These are phyloP conservation scores for Xestia ashworthii DNA, from an alignment of 2,888 invertebrate species.

Conservation along the genomic window DNA sequence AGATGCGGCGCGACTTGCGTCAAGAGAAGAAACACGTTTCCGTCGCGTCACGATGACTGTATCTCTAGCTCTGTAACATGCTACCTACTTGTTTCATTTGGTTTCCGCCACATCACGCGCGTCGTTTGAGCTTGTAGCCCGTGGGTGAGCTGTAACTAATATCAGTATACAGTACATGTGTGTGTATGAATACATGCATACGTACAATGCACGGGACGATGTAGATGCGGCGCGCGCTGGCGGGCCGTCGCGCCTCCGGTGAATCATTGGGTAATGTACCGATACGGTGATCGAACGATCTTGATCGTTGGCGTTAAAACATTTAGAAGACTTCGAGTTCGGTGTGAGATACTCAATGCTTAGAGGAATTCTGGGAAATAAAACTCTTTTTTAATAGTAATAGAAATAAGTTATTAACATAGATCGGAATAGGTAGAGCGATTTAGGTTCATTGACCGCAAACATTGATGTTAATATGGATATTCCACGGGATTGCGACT, in stretches of 20 bases:
- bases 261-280: slow-evolving; percentile 86
- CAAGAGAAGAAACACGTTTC: not conserved
- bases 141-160: not conserved
- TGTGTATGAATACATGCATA: slow-evolving; percentile 5
- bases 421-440: no score
- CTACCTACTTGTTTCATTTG: not conserved
- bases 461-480: no score
- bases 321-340: not conserved
- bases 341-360: not conserved
- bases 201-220: slow-evolving; percentile 75
- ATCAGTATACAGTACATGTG: slow-evolving; percentile 17
- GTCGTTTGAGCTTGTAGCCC: not conserved
- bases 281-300: slow-evolving; percentile 46
- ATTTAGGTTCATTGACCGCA: no score
- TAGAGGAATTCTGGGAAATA: not conserved
- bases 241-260: slow-evolving; percentile 83
- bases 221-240: slow-evolving; percentile 75
- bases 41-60: not conserved
- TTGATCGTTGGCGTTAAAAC: slow-evolving; percentile 73
- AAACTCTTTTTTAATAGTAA: not conserved
- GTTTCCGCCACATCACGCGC: not conserved
- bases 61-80: not conserved
- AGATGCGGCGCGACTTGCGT: not conserved
- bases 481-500: no score
- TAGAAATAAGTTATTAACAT: no score